These are phyloP conservation scores for Mastigias papua DNA, from an alignment of 30 jellyfish, hydroid and myxozoan species.

Conservation along the genomic window DNA sequence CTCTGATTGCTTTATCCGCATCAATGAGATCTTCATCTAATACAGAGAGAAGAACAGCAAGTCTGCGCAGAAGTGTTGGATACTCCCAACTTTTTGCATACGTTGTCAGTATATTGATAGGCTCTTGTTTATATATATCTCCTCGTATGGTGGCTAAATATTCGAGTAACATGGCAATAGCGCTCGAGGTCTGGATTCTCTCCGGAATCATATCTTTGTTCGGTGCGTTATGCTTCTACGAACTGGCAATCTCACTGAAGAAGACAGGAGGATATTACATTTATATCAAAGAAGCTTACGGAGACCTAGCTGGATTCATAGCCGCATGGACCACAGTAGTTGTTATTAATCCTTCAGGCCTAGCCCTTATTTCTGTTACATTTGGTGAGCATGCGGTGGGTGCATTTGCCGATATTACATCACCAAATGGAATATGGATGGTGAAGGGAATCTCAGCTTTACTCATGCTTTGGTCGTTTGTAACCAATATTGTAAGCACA, in stretches of 20 bases:
- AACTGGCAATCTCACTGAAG: conserved; percentile 23
- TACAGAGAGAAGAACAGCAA: too few species aligned
- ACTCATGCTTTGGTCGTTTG: background rate
- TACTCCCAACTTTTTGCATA: conserved; percentile 41
- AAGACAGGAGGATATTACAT: conserved; percentile 64
- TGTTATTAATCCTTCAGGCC: conserved; percentile 19
- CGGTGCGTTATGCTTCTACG: conserved; percentile 68
- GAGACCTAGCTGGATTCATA: conserved; percentile 32
- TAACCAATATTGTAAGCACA: conserved; percentile 15
- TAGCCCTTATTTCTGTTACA: conserved; percentile 15
- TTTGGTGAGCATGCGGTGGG: conserved; percentile 26
- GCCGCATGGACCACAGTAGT: conserved; percentile 25
- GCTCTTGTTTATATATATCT: conserved; percentile 54
- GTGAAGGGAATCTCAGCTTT: conserved; percentile 9
- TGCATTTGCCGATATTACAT: conserved; percentile 20
- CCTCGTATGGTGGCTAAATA: conserved; percentile 65
- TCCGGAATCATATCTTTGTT: conserved; percentile 24
- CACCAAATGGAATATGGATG: conserved; percentile 42
- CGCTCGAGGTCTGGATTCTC: conserved; percentile 39
- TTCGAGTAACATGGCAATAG: conserved; percentile 52
- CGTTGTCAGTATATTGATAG: conserved; percentile 52
- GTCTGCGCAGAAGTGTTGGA: conserved; percentile 35
- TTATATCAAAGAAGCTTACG: conserved; percentile 42
- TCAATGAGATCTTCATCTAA: too few species aligned
- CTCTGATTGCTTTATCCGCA: too few species aligned